A percentile compares a stretch with the other conserved stretches of the same genome.
phyloP scores from a whole-genome alignment of 2,797 vertebrate genomes.

The Chiloscyllium punctatum region DNA sequence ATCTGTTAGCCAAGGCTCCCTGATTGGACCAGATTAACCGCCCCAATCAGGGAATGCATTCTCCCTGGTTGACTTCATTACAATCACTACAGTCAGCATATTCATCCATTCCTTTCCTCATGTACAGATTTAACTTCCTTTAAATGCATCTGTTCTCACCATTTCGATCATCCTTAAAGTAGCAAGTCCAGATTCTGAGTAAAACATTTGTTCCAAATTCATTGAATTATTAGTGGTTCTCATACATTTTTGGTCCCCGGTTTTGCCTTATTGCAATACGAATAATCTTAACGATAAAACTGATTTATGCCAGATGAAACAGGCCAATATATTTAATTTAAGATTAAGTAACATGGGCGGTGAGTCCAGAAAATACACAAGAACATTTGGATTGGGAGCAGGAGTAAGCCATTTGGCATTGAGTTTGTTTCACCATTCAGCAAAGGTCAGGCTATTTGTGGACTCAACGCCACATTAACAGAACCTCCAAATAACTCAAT shows the following conservation, averaged over 20 bases:
- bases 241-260: neutral
- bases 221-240: neutral
- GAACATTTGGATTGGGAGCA: too few relatives aligned
- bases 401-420: too few relatives aligned
- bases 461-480: too few relatives aligned
- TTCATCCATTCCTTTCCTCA: neutral
- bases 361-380: neutral
- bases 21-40: too few relatives aligned
- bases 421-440: too few relatives aligned
- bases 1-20: too few relatives aligned
- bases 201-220: neutral
- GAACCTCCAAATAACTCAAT: too few relatives aligned
- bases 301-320: neutral
- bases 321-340: neutral
- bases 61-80: too few relatives aligned
- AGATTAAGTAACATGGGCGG: neutral
- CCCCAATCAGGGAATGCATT: too few relatives aligned
- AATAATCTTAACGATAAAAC: neutral
- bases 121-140: neutral
- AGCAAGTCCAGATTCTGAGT: neutral
- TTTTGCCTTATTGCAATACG: too few relatives aligned
- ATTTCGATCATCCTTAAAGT: neutral
- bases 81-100: neutral
- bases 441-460: too few relatives aligned
- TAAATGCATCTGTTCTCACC: neutral